Percentiles rank a stretch among this genome's conserved stretches.
These are phyloP conservation scores for Theristicus caerulescens DNA, from an alignment of 2,113 vertebrate species.

Conservation along the genomic window DNA sequence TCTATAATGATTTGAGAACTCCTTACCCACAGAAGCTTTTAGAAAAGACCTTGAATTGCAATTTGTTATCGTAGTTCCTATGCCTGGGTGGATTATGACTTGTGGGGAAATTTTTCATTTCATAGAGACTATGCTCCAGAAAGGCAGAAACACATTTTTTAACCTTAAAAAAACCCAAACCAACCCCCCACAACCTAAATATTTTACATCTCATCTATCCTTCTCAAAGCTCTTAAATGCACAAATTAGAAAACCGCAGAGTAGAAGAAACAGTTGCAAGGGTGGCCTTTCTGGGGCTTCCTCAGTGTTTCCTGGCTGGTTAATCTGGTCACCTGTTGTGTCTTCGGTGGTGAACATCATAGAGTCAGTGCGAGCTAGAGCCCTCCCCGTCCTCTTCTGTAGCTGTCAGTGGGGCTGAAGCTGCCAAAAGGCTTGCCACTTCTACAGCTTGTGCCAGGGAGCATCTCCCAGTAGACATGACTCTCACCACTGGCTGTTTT, in stretches of 20 bases:
- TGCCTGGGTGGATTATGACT: neutral
- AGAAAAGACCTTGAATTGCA: neutral
- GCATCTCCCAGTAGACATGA: neutral
- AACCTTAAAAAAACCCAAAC: neutral
- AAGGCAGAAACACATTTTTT: neutral
- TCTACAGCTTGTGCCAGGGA: neutral
- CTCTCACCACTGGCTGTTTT: too few relatives aligned
- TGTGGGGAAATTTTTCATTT: neutral
- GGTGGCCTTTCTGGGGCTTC: neutral
- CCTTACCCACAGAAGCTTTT: neutral
- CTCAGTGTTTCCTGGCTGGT: neutral
- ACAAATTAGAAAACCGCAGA: neutral
- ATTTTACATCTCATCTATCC: neutral
- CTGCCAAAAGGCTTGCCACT: neutral
- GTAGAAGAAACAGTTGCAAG: neutral
- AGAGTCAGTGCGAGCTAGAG: neutral
- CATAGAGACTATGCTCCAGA: neutral
- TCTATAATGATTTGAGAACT: neutral
- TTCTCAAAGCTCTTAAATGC: neutral
- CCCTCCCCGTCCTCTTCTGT: neutral
- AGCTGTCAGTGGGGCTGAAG: neutral
- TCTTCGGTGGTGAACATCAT: rapidly evolving
- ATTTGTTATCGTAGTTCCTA: neutral
- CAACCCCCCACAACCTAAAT: neutral
- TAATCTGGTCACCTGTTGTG: neutral